Base-by-base conservation (phyloP, 2,113 vertebrate species). In the Odocoileus hemionus region DNA sequence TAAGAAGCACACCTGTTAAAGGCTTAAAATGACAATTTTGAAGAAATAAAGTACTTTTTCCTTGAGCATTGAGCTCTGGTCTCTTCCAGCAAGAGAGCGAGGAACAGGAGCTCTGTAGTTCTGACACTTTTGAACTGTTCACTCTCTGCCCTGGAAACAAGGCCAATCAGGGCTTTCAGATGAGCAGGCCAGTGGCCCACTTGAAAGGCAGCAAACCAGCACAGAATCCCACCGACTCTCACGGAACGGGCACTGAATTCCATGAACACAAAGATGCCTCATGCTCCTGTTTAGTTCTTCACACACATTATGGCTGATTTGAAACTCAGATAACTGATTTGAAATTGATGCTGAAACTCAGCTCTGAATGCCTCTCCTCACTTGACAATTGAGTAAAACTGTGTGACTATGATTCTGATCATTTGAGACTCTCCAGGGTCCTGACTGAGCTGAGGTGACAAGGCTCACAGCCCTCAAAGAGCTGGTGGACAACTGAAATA, bases 231-330 rank as follows among this genome's bases (percentile, higher is more conserved):
- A 11, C 26, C 3, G 55, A 17, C 52, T 82, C 55, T 6, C 57
- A 25, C 52, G 55, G 16, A 50, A 26, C 1, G 1, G 23, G 47
- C 50, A 23, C 1, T 1, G 2, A 28, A 5, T 16, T n/a, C 52
- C 45, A 16, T 6, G 33, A 61, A 21, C 39, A 33, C 1, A 57
- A n/a, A 60, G 33, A 39, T 6, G 6, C 9, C 39, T 30, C 33
- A 13, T 54, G 50, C 25, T n/a, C 61, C 70, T 33, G 7, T 30
- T 28, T 16, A 25, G 61, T n/a, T 67, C 89, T 21, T 58, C 54
- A 86, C 33, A 76, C 4, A 14, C 45, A 52, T 3, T 11, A 3
- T 6, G 30, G 61, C 25, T 45, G 55, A 26, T 39, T 96, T 79
- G n/a, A 70, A 17, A 36, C 64, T 23, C 64, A 36, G n/a, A 23